phyloP scores from a whole-genome alignment of 1,140 invertebrate species.

The Brachionus manjavacas region DNA sequence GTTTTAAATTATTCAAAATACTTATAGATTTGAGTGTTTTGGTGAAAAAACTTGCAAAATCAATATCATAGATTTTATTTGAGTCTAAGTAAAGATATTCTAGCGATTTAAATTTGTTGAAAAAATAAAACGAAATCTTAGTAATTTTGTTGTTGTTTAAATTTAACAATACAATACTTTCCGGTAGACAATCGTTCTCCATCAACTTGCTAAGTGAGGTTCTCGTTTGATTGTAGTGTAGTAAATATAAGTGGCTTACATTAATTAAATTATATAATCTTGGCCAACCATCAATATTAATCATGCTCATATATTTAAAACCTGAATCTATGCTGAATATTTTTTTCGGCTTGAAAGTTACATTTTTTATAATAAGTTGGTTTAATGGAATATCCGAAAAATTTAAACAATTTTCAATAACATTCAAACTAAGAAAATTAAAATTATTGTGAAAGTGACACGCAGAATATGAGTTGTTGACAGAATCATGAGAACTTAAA shows the following conservation, averaged over 20 bases:
- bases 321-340: not conserved
- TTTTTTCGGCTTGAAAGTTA: not conserved
- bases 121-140: not conserved
- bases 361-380: not conserved
- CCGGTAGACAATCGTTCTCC: not conserved
- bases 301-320: not conserved
- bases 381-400: too few relatives aligned
- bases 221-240: not conserved
- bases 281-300: not conserved
- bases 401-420: too few relatives aligned
- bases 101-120: not conserved
- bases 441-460: not conserved
- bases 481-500: not conserved
- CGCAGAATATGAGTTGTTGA: not conserved
- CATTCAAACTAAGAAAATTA: too few relatives aligned
- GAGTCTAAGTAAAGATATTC: not conserved
- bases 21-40: not conserved
- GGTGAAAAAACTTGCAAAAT: not conserved
- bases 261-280: not conserved
- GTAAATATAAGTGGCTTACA: not conserved
- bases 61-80: not conserved
- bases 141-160: not conserved
- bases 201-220: not conserved
- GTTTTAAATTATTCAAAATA: not conserved
- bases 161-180: not conserved